A percentile compares a stretch with the other conserved stretches of the same genome.
Evolutionary conservation across 2,888 invertebrate species (phyloP).

Genomic region (Apantesis nais): DNA sequence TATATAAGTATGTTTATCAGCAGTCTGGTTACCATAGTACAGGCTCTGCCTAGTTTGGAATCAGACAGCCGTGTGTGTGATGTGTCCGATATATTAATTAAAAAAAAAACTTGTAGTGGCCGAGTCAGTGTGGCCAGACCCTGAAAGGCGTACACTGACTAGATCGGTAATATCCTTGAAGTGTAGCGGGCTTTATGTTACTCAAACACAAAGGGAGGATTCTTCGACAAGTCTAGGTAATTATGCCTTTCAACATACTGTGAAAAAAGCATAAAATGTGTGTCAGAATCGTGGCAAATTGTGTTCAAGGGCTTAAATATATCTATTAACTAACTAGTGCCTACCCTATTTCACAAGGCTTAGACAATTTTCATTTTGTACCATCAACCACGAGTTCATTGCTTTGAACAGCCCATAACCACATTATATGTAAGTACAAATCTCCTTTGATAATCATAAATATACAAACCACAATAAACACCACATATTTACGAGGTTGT

Average conservation of each 20-base stretch:
- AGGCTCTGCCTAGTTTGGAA: too few species aligned
- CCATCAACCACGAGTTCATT: neutral
- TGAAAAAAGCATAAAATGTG: neutral
- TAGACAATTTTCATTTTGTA: neutral
- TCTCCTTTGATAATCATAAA: conserved; percentile 22
- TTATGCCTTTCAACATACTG: neutral
- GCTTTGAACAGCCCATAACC: conserved; percentile 4
- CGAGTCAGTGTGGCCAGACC: too few species aligned
- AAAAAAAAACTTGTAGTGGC: too few species aligned
- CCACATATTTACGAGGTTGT: conserved; percentile 19
- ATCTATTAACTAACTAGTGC: neutral
- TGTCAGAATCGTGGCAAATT: neutral
- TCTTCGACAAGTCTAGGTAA: neutral
- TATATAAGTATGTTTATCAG: too few species aligned
- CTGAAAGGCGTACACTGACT: too few species aligned
- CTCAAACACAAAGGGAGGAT: neutral
- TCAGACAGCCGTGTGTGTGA: too few species aligned
- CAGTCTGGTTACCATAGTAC: too few species aligned
- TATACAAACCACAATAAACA: conserved; percentile 34
- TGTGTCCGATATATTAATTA: too few species aligned
- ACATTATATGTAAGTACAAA: neutral
- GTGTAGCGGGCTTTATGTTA: neutral
- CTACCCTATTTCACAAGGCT: neutral
- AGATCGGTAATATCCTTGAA: too few species aligned
- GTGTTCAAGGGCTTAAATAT: neutral